Evolutionary conservation across 2,888 invertebrate species (phyloP).

Genomic region (Colostygia pectinataria): DNA sequence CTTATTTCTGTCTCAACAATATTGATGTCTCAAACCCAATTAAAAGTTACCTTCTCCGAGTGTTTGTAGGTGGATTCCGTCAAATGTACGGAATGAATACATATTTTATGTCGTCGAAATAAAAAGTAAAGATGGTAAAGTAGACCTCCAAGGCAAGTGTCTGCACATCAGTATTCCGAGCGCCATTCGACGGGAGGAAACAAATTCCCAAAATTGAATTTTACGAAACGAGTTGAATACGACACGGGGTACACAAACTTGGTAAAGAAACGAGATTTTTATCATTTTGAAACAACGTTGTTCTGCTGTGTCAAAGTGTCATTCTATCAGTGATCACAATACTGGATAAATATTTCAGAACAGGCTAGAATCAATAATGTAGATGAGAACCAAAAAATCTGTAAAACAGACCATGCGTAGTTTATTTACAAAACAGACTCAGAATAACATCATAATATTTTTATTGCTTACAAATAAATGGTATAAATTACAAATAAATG

Average conservation of each 20-base stretch:
- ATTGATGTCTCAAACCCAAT: conserved; percentile 16
- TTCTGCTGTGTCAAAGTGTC: conserved; percentile 14
- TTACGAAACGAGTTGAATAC: conserved; percentile 82
- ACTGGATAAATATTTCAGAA: too few species aligned
- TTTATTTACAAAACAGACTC: too few species aligned
- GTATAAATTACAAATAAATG: too few species aligned
- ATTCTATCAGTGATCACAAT: conserved; percentile 2
- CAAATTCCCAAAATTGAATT: conserved; percentile 84
- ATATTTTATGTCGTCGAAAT: conserved; percentile 61
- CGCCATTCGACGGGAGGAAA: conserved; percentile 76
- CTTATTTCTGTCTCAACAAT: conserved; percentile 9
- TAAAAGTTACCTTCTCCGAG: conserved; percentile 22
- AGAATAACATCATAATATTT: too few species aligned
- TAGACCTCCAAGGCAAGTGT: conserved; percentile 54
- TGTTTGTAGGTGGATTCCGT: conserved; percentile 41
- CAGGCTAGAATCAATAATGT: too few species aligned
- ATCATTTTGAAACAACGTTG: conserved; percentile 71
- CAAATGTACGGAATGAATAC: conserved; percentile 50
- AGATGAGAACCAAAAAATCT: too few species aligned
- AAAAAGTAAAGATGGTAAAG: conserved; percentile 40
- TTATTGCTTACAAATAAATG: too few species aligned
- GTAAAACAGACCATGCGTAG: too few species aligned
- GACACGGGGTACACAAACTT: conserved; percentile 76
- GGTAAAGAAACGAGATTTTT: conserved; percentile 75
- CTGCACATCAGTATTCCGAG: conserved; percentile 75